Base-by-base conservation (phyloP, 1,140 invertebrate species). In the Lamellibrachia luymesi region DNA sequence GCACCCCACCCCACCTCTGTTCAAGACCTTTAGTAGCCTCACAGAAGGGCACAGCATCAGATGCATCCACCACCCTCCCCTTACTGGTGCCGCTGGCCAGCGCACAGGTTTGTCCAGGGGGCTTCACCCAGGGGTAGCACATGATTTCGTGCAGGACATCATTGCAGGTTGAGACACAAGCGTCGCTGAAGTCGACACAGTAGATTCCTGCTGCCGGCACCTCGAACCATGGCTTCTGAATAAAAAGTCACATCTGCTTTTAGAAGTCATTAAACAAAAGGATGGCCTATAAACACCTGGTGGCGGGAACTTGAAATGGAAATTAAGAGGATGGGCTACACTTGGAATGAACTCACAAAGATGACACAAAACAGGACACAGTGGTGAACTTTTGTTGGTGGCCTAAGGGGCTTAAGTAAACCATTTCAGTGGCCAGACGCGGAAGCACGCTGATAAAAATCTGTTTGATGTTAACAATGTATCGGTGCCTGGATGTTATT, bases 151-250 rank as follows among this genome's bases (percentile, higher is more conserved):
- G 49, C 17, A 91, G 91, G 51, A 51, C 91, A 91, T 91, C 49
- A 91, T 91, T 50, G 51, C 17, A 27, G 4, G 92, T 80, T 27
- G n/a, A 80, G 64, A 80, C 64, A 80, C 64, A 80, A 56, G 51
- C 50, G 51, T 95, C 95, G 91, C 95, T 95, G 90, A 98, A 95
- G 96, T 97, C 96, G 80, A 97, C 95, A 92, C 96, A 96, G 96
- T 97, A 98, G 91, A 98, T 97, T 94, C 98, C 97, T 94, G 97
- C 95, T 7, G 98, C 97, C 91, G 98, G 98, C 92, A 99, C 95
- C 97, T 99, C 98, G 94, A 97, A 91, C 94, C 95, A 97, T 92
- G 93, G 94, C 49, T 94, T 93, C 95, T 96, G 93, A 89, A 94
- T 94, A 51, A 38, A 51, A 64, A 92, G 92, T 51, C 52, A 93